Evolutionary conservation across 2,113 vertebrate species (phyloP).

Genomic region (Percina caprodes): DNA sequence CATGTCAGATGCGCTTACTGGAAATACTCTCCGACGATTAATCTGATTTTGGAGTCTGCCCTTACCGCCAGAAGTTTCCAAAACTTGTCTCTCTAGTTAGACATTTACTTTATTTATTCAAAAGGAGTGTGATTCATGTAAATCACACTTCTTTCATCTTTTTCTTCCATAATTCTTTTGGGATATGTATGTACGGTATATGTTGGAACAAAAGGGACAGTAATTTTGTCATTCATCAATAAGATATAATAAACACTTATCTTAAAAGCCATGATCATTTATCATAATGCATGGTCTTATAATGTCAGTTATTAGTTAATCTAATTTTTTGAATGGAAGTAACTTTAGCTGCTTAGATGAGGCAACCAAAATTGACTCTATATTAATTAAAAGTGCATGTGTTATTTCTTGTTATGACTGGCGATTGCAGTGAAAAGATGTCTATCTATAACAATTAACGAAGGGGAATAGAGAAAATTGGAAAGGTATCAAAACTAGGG

Average conservation of each 20-base stretch:
- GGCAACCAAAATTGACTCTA: neutral
- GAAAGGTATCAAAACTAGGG: neutral
- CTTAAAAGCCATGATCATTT: no score
- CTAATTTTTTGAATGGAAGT: neutral
- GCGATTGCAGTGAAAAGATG: neutral
- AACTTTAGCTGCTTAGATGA: neutral
- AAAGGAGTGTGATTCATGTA: no score
- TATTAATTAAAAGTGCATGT: neutral
- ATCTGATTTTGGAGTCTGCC: no score
- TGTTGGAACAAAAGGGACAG: neutral
- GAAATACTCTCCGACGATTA: no score
- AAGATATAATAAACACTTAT: neutral
- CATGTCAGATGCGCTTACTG: no score
- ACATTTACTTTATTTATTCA: no score
- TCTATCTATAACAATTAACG: neutral
- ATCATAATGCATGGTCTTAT: neutral
- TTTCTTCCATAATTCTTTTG: neutral
- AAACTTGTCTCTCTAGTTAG: no score
- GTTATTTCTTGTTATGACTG: neutral
- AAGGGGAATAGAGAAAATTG: neutral
- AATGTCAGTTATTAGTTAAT: neutral
- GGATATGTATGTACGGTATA: neutral
- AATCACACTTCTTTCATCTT: no score
- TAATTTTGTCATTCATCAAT: neutral
- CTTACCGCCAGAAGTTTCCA: no score